Base-by-base conservation (phyloP, 2,888 invertebrate genomes). In the Lepidocyrtoides sp. region DNA sequence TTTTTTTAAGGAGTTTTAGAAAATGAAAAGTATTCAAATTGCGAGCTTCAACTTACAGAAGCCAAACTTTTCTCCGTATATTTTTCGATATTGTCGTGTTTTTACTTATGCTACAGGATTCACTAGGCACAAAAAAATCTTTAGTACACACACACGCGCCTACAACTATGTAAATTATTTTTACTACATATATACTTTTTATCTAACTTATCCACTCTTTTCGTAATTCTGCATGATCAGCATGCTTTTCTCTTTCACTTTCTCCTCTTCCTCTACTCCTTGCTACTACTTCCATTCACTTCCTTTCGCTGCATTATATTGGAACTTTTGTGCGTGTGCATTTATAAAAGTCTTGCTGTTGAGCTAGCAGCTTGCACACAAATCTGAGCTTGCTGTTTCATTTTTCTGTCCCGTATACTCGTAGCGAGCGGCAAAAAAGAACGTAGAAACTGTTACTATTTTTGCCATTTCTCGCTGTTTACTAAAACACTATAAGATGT, bases 191-290 rank as follows among this genome's bases (percentile, higher is more conserved):
- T 72, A 17, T 72, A 72, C 41, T 72, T 72, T 23, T 72, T 41
- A n/a, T n/a, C n/a, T 41, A 63, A 44, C 17, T 8, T 41, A 12
- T 44, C 69, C 36, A 60, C n/a, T n/a, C 20, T 36, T 36, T 36
- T 36, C 17, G 8, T 12, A 41, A 81, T 23, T 23, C 41, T 20
- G 41, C 41, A 41, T 26, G 44, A n/a, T 41, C 41, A 72, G 69
- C 84, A 69, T 84, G 84, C 84, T 66, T 69, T n/a, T 29, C 82
- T 79, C 72, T 36, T 36, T 20, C 63, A 41, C 60, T 48, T 83
- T 63, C 57, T 20, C 81, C 14, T 36, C 41, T 72, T 72, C 41
- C 41, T 44, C 20, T 23, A 12, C 26, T 44, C 26, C 26, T 23
- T 75, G 1, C 23, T 48, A 44, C 48, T 75, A 48, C 32, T 75